A percentile compares a stretch with the other conserved stretches of the same genome.
phyloP scores from a whole-genome alignment of 2,888 invertebrate species.

The Tenthredo notha region DNA sequence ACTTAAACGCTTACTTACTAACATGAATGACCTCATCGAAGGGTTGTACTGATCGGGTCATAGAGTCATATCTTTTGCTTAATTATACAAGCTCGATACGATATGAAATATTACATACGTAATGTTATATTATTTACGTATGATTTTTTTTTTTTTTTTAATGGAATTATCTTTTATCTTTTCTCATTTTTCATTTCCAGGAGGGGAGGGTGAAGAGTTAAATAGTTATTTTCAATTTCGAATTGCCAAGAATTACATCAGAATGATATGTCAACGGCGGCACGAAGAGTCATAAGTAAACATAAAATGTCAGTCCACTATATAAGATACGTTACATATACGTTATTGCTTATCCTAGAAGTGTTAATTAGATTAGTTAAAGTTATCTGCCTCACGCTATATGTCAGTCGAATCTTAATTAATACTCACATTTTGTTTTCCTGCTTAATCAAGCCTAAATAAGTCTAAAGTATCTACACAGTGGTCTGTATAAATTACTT shows the following conservation, averaged over 20 bases:
- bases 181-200: neutral
- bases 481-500: neutral
- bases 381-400: constrained; percentile 4
- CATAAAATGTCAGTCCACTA: constrained; percentile 7
- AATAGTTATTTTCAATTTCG: constrained; percentile 51
- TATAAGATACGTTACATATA: neutral
- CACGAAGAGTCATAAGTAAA: neutral
- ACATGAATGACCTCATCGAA: constrained; percentile 19
- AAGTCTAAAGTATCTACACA: constrained; percentile 11
- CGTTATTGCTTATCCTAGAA: neutral
- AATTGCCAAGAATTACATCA: constrained; percentile 33
- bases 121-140: neutral
- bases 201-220: constrained; percentile 38
- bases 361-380: constrained; percentile 40
- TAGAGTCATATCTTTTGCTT: constrained; percentile 34
- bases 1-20: constrained; percentile 23
- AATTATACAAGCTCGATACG: constrained; percentile 48
- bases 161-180: neutral
- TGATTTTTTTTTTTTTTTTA: neutral
- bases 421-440: neutral
- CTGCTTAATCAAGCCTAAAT: neutral
- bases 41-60: constrained; percentile 40
- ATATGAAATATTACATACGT: constrained; percentile 38
- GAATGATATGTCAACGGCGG: constrained; percentile 17
- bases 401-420: constrained; percentile 15